A percentile compares a stretch with the other conserved stretches of the same genome.
These are phyloP conservation scores for Neuroscelio doddi DNA, from an alignment of 2,888 invertebrate genomes.

Conservation along the genomic window DNA sequence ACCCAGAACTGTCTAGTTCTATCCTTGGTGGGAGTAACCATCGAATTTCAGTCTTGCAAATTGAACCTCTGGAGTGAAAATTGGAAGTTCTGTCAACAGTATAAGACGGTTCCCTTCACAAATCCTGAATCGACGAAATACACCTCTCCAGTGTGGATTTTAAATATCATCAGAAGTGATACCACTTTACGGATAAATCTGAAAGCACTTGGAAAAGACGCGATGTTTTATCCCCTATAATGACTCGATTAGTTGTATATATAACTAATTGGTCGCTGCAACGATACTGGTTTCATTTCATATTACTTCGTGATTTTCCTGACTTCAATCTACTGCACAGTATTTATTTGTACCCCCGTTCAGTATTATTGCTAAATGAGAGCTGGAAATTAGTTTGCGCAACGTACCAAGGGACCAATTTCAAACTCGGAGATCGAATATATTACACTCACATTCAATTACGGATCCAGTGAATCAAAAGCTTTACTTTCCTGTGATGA, in stretches of 20 bases:
- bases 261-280: slow-evolving; percentile 5
- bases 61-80: slow-evolving; percentile 38
- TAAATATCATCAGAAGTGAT: slow-evolving; percentile 21
- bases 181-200: slow-evolving; percentile 15
- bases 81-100: slow-evolving; percentile 36
- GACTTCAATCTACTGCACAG: slow-evolving; percentile 17
- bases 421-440: slow-evolving; percentile 29
- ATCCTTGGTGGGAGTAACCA: slow-evolving; percentile 25
- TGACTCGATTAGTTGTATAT: background rate
- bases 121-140: slow-evolving; percentile 30
- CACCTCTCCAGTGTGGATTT: slow-evolving; percentile 6
- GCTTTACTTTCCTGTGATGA: slow-evolving; percentile 29
- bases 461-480: slow-evolving; percentile 26
- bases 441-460: slow-evolving; percentile 38
- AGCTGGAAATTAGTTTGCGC: slow-evolving; percentile 39
- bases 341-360: slow-evolving; percentile 12
- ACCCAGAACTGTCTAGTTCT: slow-evolving; percentile 24
- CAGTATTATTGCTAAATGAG: slow-evolving; percentile 28
- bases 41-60: slow-evolving; percentile 38
- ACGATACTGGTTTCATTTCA: background rate
- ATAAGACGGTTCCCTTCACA: slow-evolving; percentile 36
- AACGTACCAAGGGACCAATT: slow-evolving; percentile 31
- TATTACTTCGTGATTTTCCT: slow-evolving; percentile 4
- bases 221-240: too few relatives aligned
- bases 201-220: background rate